Percentiles rank a stretch among this genome's conserved stretches.
phyloP scores from a whole-genome alignment of 1,140 invertebrate genomes.

The Zaprionus nigranus region DNA sequence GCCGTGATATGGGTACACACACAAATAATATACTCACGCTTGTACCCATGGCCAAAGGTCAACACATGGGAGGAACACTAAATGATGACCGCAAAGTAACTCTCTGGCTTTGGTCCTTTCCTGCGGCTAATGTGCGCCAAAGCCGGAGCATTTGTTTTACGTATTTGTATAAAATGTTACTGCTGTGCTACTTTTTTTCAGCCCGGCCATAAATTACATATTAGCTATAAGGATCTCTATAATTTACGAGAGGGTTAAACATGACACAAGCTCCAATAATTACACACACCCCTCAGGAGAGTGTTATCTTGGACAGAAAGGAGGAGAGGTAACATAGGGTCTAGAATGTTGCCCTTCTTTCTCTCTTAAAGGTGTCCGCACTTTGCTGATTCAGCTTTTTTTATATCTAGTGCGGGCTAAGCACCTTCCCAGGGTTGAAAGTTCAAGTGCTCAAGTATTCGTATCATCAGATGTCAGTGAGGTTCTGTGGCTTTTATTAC shows the following conservation, averaged over 20 bases:
- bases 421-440: constrained; percentile 47
- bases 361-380: constrained; percentile 14
- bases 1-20: constrained; percentile 50
- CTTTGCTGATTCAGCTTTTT: constrained; percentile 61
- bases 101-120: constrained; percentile 42
- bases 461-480: constrained; percentile 28
- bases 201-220: constrained; percentile 76
- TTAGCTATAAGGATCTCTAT: constrained; percentile 79
- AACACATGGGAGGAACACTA: constrained; percentile 27
- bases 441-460: constrained; percentile 45
- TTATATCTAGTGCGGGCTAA: not conserved
- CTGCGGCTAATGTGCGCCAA: constrained; percentile 67
- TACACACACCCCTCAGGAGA: constrained; percentile 21
- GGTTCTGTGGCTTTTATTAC: constrained; percentile 63
- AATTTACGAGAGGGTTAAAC: constrained; percentile 78
- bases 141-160: constrained; percentile 75
- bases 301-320: not conserved
- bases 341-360: no score
- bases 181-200: constrained; percentile 44
- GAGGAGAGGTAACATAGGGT: not conserved
- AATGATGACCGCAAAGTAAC: constrained; percentile 56
- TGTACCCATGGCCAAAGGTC: constrained; percentile 22
- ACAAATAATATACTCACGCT: not conserved
- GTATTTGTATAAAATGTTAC: constrained; percentile 50
- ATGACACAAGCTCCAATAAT: constrained; percentile 55